phyloP scores from a whole-genome alignment of 1,140 invertebrate genomes.

The Cyclargus thomasi region DNA sequence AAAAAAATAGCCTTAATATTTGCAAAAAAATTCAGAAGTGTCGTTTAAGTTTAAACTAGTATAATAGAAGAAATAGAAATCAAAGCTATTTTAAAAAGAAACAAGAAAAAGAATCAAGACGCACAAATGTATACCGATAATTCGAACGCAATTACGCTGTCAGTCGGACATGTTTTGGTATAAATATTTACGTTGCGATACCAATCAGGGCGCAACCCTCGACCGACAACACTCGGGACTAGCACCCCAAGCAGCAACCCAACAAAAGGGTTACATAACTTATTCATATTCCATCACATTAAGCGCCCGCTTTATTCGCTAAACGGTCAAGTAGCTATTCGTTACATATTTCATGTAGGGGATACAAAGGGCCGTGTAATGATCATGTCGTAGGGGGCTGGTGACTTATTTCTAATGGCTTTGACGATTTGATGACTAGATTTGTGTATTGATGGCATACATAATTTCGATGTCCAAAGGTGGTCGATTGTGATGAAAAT shows the following conservation, averaged over 20 bases:
- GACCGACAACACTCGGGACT: constrained; percentile 30
- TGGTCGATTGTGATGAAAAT: too few species aligned
- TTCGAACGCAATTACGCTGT: constrained; percentile 9
- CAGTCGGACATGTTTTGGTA: constrained; percentile 4
- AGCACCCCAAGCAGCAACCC: background rate
- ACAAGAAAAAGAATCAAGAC: background rate
- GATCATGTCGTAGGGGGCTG: constrained; percentile 17
- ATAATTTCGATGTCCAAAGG: too few species aligned
- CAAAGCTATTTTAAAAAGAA: background rate
- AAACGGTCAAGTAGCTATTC: constrained; percentile 43
- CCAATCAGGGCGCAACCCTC: constrained; percentile 44
- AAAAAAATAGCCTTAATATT: too few species aligned
- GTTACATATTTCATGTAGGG: constrained; percentile 60
- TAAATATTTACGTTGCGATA: constrained; percentile 44
- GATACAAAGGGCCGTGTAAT: constrained; percentile 53
- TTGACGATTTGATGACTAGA: background rate
- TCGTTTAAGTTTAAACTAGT: too few species aligned
- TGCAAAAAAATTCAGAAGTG: too few species aligned
- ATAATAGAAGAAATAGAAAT: too few species aligned
- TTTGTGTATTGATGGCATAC: too few species aligned
- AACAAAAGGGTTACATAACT: constrained; percentile 30
- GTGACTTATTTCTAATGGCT: too few species aligned
- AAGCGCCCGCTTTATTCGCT: constrained; percentile 46
- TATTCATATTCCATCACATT: constrained; percentile 49
- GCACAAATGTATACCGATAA: background rate